Evolutionary conservation across 1,140 invertebrate genomes (phyloP).

Genomic region (Drosophila orosa): DNA sequence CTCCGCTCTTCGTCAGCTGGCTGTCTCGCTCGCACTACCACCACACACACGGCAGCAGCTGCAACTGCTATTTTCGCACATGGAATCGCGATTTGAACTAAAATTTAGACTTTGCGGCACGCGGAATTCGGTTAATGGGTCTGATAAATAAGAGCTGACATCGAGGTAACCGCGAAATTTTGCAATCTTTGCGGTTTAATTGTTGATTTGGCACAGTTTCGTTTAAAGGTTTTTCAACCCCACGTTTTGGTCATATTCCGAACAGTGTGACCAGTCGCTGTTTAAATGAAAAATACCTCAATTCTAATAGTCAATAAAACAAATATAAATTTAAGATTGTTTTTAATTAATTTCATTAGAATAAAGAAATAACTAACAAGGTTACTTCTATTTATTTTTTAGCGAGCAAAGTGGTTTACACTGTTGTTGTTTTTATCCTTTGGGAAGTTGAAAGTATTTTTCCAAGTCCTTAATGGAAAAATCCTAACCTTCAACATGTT

Average conservation of each 20-base stretch:
- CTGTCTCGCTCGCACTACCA: conserved; percentile 57
- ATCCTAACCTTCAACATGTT: not conserved
- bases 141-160: conserved; percentile 15
- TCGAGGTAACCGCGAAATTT: conserved; percentile 19
- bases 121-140: conserved; percentile 18
- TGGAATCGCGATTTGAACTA: conserved; percentile 15
- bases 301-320: too few species aligned
- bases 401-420: not conserved
- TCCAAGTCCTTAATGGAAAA: not conserved
- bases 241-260: conserved; percentile 40
- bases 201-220: conserved; percentile 32
- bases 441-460: not conserved
- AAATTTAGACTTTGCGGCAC: conserved; percentile 6
- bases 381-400: not conserved
- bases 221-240: conserved; percentile 42
- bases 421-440: too few species aligned
- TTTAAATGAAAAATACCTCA: not conserved
- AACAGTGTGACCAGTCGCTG: conserved; percentile 13
- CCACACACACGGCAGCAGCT: conserved; percentile 15
- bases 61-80: conserved; percentile 36
- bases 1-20: conserved; percentile 34
- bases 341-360: not conserved
- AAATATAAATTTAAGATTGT: not conserved
- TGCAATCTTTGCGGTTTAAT: conserved; percentile 36
- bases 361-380: not conserved